Percentiles rank a stretch among this genome's conserved stretches.
Conservation (phyloP, 2,113 vertebrate genomes). For the Nematolebias whitei region DNA sequence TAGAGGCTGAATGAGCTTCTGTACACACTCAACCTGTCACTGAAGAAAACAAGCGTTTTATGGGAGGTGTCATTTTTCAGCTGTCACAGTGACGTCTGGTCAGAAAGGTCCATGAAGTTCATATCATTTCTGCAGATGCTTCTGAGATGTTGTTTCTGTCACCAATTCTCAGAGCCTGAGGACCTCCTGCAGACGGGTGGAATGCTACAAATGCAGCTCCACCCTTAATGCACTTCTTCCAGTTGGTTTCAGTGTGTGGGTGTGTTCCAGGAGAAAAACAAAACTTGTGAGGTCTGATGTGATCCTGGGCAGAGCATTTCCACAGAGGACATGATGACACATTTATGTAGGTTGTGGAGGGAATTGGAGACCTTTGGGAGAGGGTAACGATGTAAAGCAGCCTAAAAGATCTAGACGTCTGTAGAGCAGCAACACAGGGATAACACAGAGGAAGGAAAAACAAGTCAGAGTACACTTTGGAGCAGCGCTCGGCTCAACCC, state of each 20-base stretch:
- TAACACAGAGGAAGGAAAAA: no score
- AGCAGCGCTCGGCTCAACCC: not conserved
- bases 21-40: no score
- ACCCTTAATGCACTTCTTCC: constrained; percentile 15
- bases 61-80: not conserved
- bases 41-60: not conserved
- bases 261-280: no score
- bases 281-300: not conserved
- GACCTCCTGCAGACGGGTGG: constrained; percentile 11
- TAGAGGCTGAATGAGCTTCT: no score
- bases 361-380: not conserved
- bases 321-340: no score
- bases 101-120: not conserved
- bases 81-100: no score
- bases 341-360: no score
- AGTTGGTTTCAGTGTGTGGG: constrained; percentile 1
- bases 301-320: no score
- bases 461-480: not conserved
- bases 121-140: not conserved
- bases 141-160: no score
- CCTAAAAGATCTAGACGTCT: not conserved
- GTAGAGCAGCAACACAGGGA: not conserved
- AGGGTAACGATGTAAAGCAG: not conserved
- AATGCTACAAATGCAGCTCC: constrained; percentile 52
- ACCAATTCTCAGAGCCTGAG: not conserved